These are phyloP conservation scores for Dermatophagoides farinae DNA, from an alignment of 1,140 invertebrate genomes.

Conservation along the genomic window DNA sequence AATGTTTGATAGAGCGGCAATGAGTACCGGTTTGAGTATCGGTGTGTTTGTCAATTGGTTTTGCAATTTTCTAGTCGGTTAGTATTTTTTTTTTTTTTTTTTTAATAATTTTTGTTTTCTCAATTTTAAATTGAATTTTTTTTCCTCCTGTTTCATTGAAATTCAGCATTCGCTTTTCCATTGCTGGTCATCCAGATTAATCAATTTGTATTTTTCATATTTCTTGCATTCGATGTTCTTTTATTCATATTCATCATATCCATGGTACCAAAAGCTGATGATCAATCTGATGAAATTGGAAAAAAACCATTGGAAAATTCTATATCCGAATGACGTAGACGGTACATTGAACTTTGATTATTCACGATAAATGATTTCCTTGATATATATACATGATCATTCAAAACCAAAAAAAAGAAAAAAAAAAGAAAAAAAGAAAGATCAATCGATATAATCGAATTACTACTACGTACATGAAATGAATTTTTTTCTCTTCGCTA, in stretches of 20 bases:
- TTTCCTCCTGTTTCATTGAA: background rate
- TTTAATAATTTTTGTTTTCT: no score
- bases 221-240: slow-evolving; percentile 34
- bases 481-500: no score
- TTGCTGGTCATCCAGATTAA: slow-evolving; percentile 29
- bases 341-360: no score
- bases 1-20: slow-evolving; percentile 61
- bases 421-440: no score
- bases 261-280: slow-evolving; percentile 14
- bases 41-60: slow-evolving; percentile 72
- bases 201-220: slow-evolving; percentile 46
- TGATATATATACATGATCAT: no score
- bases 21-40: slow-evolving; percentile 61
- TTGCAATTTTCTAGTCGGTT: slow-evolving; percentile 43
- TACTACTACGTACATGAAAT: no score
- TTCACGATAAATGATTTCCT: no score
- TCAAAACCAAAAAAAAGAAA: no score
- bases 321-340: no score
- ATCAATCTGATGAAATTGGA: background rate
- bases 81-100: background rate
- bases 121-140: background rate
- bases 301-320: no score
- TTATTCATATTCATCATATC: slow-evolving; percentile 36
- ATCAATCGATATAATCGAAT: no score
- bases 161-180: background rate